Evolutionary conservation across 2,888 invertebrate genomes (phyloP).

Genomic region (Yponomeuta cagnagella): DNA sequence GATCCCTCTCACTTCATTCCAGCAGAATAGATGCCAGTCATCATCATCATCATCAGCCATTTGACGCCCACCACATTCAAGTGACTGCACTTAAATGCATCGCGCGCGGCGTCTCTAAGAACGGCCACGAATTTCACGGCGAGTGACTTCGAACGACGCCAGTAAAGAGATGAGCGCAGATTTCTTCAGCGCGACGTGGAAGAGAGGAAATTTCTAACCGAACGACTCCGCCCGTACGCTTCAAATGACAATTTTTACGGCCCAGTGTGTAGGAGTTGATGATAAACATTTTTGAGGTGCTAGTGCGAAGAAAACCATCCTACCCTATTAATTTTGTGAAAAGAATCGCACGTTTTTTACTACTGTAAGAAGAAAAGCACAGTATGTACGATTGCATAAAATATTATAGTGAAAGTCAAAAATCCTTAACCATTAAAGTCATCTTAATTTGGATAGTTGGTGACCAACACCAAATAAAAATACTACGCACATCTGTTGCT

Average conservation of each 20-base stretch:
- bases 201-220: conserved; percentile 50
- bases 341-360: too few species aligned
- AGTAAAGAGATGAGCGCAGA: conserved; percentile 48
- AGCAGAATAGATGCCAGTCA: conserved; percentile 22
- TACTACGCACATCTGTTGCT: too few species aligned
- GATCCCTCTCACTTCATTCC: too few species aligned
- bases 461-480: too few species aligned
- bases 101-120: conserved; percentile 33
- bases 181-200: conserved; percentile 41
- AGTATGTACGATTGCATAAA: too few species aligned
- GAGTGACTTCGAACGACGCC: conserved; percentile 48
- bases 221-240: conserved; percentile 43
- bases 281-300: conserved; percentile 34
- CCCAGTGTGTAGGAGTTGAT: conserved; percentile 28
- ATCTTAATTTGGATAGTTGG: neutral
- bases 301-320: conserved; percentile 8
- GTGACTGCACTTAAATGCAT: conserved; percentile 36
- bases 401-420: neutral
- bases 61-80: too few species aligned
- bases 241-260: conserved; percentile 38
- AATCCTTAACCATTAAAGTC: neutral
- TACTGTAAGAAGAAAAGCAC: too few species aligned
- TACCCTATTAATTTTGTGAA: too few species aligned
- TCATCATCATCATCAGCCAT: too few species aligned
- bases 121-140: conserved; percentile 67